Base-by-base conservation (phyloP, 2,888 invertebrate genomes). In the Cheilosia soror region DNA sequence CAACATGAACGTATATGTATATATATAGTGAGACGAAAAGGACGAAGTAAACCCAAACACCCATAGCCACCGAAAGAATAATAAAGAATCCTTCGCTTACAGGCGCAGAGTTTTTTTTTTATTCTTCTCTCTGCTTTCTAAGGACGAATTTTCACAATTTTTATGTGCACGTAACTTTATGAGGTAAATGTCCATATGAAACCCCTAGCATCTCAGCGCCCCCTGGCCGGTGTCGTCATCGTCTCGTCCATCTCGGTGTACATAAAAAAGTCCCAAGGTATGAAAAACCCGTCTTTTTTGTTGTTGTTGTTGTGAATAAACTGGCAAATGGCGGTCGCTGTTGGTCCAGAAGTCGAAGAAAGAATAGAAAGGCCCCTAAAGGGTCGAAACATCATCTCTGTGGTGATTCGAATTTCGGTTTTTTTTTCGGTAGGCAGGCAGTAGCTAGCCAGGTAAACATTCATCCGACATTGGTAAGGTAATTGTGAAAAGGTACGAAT, bases 401-500 rank as follows among this genome's bases (percentile, higher is more conserved):
- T 65, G 66, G 80, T 75, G 75, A 15, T 75, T 75, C 25, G 6
- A 27, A 6, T 71, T 65, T 37, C 20, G 20, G 58, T 58, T 72
- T 51, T 42, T 47, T 25, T 37, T 40, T 29, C 31, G 13, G 15
- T 66, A 47, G 66, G 60, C 71, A 85, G 75, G 75, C 75, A 76
- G 76, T 55, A 75, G 71, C 75, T 31, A 63, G 71, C 75, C 31
- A 63, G 81, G 85, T 75, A 62, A 85, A 76, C 76, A 81, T 85
- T 77, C 85, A 85, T 77, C 76, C 85, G 81, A 72, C 81, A 85
- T 76, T 66, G 85, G 81, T 72, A 81, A 85, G 81, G 85, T 81
- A 85, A 85, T 85, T 85, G 85, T 85, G 81, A 85, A 81, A 81
- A 81, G 85, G 85, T 85, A 85, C 85, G 85, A 85, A 85, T 85